A percentile compares a stretch with the other conserved stretches of the same genome.
Evolutionary conservation across 2,888 invertebrate genomes (phyloP).

Genomic region (Drosophila mimetica): DNA sequence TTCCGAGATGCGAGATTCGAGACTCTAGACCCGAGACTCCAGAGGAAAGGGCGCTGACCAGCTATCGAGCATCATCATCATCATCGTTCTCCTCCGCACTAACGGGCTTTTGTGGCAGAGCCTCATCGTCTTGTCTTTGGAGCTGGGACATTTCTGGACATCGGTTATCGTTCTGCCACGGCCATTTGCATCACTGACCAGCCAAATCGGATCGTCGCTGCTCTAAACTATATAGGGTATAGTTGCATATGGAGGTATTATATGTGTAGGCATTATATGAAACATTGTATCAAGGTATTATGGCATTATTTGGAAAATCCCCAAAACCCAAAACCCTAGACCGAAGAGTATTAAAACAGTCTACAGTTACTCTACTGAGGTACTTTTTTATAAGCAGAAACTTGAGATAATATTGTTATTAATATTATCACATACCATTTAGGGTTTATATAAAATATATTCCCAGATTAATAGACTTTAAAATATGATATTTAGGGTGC

Average conservation of each 20-base stretch:
- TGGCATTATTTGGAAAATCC: too few relatives aligned
- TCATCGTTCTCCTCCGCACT: conserved; percentile 41
- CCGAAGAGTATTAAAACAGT: too few relatives aligned
- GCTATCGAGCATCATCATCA: conserved; percentile 38
- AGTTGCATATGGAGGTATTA: background rate
- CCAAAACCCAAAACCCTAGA: too few relatives aligned
- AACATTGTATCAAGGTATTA: background rate
- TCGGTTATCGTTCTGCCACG: conserved; percentile 56
- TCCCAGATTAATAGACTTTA: too few relatives aligned
- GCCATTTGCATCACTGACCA: conserved; percentile 60
- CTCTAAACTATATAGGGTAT: conserved; percentile 7
- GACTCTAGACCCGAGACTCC: conserved; percentile 10
- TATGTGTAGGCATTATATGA: too few relatives aligned
- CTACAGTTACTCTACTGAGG: too few relatives aligned
- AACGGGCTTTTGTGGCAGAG: conserved; percentile 71
- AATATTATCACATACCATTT: too few relatives aligned
- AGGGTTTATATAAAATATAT: too few relatives aligned
- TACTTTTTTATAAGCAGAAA: too few relatives aligned
- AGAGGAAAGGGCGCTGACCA: conserved; percentile 67
- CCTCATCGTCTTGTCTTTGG: conserved; percentile 36
- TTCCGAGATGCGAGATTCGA: background rate
- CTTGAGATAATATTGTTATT: too few relatives aligned
- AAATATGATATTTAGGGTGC: too few relatives aligned
- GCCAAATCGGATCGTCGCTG: conserved; percentile 28
- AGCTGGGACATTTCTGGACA: conserved; percentile 39